Percentiles rank a stretch among this genome's conserved stretches.
Evolutionary conservation across 2,888 invertebrate species (phyloP).

Genomic region (Loripinus fragilis): DNA sequence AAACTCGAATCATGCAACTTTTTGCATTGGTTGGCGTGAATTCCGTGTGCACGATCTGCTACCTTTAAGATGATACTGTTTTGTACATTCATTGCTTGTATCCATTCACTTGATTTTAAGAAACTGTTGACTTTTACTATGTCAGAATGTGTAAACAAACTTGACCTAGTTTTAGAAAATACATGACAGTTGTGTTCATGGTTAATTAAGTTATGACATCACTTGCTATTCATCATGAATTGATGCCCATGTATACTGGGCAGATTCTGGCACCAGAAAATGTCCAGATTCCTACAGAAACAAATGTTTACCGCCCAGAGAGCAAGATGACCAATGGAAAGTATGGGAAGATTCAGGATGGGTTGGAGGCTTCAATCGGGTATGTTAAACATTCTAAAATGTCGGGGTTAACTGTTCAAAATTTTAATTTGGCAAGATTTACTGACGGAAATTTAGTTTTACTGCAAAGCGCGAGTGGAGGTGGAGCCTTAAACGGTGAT

Average conservation of each 20-base stretch:
- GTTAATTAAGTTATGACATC: conserved; percentile 21
- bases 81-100: neutral
- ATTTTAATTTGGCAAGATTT: no score
- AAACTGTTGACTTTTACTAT: neutral
- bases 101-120: neutral
- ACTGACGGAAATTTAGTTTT: no score
- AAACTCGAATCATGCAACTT: no score
- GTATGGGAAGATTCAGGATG: conserved; percentile 70
- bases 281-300: neutral
- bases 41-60: no score
- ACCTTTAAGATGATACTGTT: neutral
- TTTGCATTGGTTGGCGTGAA: no score
- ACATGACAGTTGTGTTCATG: neutral
- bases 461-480: no score
- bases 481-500: no score
- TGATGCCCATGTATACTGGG: conserved; percentile 4
- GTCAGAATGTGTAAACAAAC: conserved; percentile 73
- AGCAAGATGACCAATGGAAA: conserved; percentile 8
- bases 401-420: no score
- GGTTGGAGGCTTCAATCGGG: conserved; percentile 72
- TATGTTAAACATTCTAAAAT: conserved; percentile 37
- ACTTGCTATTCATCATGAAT: conserved; percentile 7
- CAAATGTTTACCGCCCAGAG: no score
- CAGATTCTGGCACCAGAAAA: neutral
- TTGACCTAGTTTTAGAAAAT: conserved; percentile 11